phyloP scores from a whole-genome alignment of 2,888 invertebrate genomes.

The Cheilosia impressa region DNA sequence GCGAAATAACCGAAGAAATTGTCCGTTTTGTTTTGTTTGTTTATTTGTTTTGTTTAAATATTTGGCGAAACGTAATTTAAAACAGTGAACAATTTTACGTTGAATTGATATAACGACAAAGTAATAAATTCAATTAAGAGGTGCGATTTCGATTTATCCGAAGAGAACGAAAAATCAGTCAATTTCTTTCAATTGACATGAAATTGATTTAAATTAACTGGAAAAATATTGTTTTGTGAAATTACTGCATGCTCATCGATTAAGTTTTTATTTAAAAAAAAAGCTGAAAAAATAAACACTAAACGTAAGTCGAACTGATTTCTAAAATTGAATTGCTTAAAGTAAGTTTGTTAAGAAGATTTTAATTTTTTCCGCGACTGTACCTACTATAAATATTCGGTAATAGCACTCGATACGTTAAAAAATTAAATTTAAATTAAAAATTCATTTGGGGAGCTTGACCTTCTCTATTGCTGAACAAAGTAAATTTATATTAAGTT shows the following conservation, averaged over 20 bases:
- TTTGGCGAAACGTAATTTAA: not conserved
- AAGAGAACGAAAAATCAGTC: constrained; percentile 47
- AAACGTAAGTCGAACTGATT: constrained; percentile 45
- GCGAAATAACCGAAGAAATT: not conserved
- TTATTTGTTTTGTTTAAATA: not conserved
- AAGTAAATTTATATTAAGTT: no score
- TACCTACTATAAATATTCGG: no score
- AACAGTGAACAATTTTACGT: constrained; percentile 5
- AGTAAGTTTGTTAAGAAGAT: no score
- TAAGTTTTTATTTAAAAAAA: not conserved
- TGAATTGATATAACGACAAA: constrained; percentile 31
- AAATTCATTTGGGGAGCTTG: no score
- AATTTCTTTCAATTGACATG: constrained; percentile 67
- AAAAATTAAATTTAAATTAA: no score
- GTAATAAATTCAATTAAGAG: constrained; percentile 53
- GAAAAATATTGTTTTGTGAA: constrained; percentile 40
- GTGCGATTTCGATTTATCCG: constrained; percentile 47
- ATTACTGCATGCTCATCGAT: constrained; percentile 36
- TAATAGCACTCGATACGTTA: no score
- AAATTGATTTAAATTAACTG: constrained; percentile 72
- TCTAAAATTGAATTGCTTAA: not conserved
- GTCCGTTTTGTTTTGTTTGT: not conserved
- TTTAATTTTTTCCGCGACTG: no score
- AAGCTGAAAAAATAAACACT: not conserved
- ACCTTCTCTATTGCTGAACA: no score